phyloP scores from a whole-genome alignment of 2,113 vertebrate genomes.

The Sylvietta virens region DNA sequence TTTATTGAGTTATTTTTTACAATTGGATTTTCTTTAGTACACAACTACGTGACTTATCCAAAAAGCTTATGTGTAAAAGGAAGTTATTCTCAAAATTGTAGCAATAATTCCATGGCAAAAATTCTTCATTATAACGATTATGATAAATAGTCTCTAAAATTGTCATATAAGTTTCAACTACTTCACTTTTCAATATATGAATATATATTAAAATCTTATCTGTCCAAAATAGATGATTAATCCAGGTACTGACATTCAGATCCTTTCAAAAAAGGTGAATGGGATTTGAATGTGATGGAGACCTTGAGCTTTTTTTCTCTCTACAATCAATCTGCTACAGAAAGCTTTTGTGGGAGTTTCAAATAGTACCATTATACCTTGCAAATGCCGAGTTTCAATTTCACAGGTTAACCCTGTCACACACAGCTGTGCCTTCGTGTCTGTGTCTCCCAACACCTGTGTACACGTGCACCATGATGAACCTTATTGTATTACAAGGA shows the following conservation, averaged over 20 bases:
- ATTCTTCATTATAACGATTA: background rate
- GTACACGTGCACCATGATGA: fast-evolving
- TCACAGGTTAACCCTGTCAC: background rate
- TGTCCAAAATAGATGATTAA: background rate
- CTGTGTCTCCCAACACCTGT: fast-evolving
- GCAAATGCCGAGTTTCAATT: background rate
- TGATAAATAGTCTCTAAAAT: background rate
- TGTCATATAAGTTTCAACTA: background rate
- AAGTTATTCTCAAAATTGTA: background rate
- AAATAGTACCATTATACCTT: background rate
- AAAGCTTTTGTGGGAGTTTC: background rate
- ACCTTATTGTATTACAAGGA: fast-evolving
- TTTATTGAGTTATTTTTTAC: background rate
- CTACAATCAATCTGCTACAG: background rate
- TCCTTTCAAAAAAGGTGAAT: background rate
- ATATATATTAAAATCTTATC: background rate
- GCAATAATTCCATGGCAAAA: background rate
- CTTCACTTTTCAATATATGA: background rate
- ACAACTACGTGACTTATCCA: background rate
- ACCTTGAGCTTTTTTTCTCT: background rate
- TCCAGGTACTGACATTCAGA: background rate
- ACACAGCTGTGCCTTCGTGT: background rate
- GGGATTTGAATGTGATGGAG: fast-evolving
- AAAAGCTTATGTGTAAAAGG: background rate
- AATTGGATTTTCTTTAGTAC: background rate